phyloP scores from a whole-genome alignment of 2,113 vertebrate species.

The Galbula dea region DNA sequence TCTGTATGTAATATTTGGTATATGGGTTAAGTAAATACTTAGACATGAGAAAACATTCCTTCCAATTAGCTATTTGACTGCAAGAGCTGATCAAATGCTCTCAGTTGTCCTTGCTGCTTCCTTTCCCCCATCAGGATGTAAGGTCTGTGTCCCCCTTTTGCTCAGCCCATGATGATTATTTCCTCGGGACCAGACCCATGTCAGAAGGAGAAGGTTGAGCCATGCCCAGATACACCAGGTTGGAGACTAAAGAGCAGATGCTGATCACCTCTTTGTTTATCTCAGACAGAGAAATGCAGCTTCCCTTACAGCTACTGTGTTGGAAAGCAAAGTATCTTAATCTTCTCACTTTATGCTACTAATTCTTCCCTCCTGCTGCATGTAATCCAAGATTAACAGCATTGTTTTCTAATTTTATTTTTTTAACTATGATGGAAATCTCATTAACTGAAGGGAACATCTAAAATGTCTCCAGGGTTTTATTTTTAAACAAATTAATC shows the following conservation, averaged over 20 bases:
- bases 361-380: slow-evolving; percentile 22
- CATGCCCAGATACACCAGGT: background rate
- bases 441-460: slow-evolving; percentile 53
- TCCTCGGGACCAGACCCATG: background rate
- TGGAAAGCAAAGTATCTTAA: slow-evolving; percentile 7
- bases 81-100: background rate
- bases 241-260: background rate
- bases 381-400: slow-evolving; percentile 48
- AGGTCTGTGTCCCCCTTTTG: background rate
- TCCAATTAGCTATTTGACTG: background rate
- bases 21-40: background rate
- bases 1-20: background rate
- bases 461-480: background rate
- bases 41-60: background rate
- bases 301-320: background rate
- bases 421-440: slow-evolving; percentile 48
- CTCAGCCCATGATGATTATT: background rate
- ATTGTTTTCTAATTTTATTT: slow-evolving; percentile 49
- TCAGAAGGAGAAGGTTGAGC: background rate
- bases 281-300: background rate
- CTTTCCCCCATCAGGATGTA: accelerated
- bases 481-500: background rate
- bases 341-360: slow-evolving; percentile 4
- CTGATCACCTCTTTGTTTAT: background rate
- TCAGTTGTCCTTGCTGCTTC: background rate